phyloP scores from a whole-genome alignment of 2,888 invertebrate genomes.

The Sericinus montela region DNA sequence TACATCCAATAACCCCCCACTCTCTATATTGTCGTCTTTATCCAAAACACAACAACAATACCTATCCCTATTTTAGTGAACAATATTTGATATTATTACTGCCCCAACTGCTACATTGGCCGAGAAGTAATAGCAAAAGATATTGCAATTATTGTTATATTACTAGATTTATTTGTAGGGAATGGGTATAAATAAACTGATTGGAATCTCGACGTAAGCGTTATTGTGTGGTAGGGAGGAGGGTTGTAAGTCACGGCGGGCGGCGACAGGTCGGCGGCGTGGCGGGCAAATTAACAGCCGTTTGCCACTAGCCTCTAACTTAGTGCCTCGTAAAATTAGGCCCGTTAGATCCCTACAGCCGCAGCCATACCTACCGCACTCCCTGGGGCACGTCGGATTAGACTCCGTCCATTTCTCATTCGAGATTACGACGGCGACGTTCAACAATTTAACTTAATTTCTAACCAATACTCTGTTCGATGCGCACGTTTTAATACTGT shows the following conservation, averaged over 20 bases:
- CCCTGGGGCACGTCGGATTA: slow-evolving; percentile 49
- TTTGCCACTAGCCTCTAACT: slow-evolving; percentile 70
- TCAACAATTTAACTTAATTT: too few species aligned
- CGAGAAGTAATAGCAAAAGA: slow-evolving; percentile 26
- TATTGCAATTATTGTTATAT: slow-evolving; percentile 35
- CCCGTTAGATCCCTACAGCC: slow-evolving; percentile 64
- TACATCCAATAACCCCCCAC: slow-evolving; percentile 51
- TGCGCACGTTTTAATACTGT: too few species aligned
- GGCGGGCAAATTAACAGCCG: slow-evolving; percentile 74
- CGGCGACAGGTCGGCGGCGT: slow-evolving; percentile 65
- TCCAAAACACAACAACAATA: slow-evolving; percentile 22
- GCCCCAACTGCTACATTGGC: neutral
- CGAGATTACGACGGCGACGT: slow-evolving; percentile 41
- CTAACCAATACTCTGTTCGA: too few species aligned
- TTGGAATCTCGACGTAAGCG: slow-evolving; percentile 46
- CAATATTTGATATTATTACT: neutral
- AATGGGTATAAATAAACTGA: slow-evolving; percentile 43
- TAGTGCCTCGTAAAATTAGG: slow-evolving; percentile 77
- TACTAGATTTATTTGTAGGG: slow-evolving; percentile 27
- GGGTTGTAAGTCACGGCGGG: slow-evolving; percentile 69
- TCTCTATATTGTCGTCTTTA: slow-evolving; percentile 20
- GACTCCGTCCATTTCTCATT: slow-evolving; percentile 48
- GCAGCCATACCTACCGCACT: slow-evolving; percentile 37
- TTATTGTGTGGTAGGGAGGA: slow-evolving; percentile 34
- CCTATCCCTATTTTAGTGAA: slow-evolving; percentile 2